A percentile compares a stretch with the other conserved stretches of the same genome.
Evolutionary conservation across 2,888 invertebrate species (phyloP).

Genomic region (Rhorus exstirpatorius): DNA sequence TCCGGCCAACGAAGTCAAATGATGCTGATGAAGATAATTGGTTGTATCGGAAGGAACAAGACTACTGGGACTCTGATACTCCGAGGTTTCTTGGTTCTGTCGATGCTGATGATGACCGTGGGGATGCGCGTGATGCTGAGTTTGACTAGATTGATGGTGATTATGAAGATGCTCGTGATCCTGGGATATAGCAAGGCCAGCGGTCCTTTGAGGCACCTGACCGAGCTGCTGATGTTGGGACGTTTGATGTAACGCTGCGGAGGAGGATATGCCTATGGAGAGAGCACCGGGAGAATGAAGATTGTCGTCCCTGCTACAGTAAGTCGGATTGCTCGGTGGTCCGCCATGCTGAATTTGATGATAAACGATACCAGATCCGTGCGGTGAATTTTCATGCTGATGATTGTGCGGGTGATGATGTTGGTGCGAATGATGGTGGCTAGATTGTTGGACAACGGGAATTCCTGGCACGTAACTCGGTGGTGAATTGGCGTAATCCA

Average conservation of each 20-base stretch:
- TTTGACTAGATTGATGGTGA: conserved; percentile 83
- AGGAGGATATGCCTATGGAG: conserved; percentile 54
- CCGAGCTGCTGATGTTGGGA: conserved; percentile 70
- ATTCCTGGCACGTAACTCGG: conserved; percentile 70
- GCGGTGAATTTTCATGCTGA: conserved; percentile 85
- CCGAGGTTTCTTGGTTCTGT: conserved; percentile 72
- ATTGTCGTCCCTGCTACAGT: conserved; percentile 76
- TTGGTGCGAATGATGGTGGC: conserved; percentile 86
- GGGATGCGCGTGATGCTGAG: conserved; percentile 87
- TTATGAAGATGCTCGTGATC: conserved; percentile 81
- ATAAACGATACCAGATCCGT: conserved; percentile 88
- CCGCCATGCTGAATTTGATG: conserved; percentile 77
- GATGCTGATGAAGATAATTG: conserved; percentile 81
- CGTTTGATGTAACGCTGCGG: conserved; percentile 77
- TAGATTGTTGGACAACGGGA: conserved; percentile 83
- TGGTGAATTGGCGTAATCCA: conserved; percentile 90
- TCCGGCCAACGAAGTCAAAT: conserved; percentile 63
- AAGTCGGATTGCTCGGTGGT: conserved; percentile 65
- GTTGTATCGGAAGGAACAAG: conserved; percentile 59
- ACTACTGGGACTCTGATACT: conserved; percentile 76
- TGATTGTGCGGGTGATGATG: conserved; percentile 82
- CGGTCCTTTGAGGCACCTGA: conserved; percentile 61
- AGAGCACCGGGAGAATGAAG: conserved; percentile 58
- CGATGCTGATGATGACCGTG: conserved; percentile 87
- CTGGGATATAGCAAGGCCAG: conserved; percentile 50